Evolutionary conservation across 2,888 invertebrate genomes (phyloP), one percentile per base, ranked within the genome.

Genomic region (Incurvaria masculella): DNA sequence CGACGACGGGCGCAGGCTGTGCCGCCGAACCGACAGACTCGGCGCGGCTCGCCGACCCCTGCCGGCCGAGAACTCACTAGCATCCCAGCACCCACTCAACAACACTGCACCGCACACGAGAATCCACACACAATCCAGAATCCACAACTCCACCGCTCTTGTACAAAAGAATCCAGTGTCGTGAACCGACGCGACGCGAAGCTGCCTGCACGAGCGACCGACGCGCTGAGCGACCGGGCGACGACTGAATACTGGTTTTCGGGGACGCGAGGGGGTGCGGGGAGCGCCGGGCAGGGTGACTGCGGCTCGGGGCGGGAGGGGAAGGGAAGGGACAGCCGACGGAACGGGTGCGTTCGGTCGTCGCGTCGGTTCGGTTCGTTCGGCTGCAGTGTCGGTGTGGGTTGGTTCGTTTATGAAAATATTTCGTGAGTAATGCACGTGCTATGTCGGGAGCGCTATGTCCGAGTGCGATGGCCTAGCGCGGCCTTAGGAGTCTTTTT

Each of bases 391-490:
- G n/a, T n/a, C 5, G 40, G n/a, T 39, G 16, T n/a, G 40, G 16
- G 14, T 39, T 39, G 6, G 16, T 39, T 39, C 17, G 71, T 75
- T 75, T 76, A 76, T 78, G 78, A 76, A 78, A 76, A 78, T 78
- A 78, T 78, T 76, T 78, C 68, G 78, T 78, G 78, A 76, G 76
- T 76, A 76, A 78, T 76, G 74, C 78, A 76, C 78, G 75, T 76
- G 78, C 72, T 74, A 74, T 76, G 72, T 66, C 61, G 61, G 33
- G 33, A 33, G 74, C 78, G 76, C 78, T 74, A 76, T 76, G 61
- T 38, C 58, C 56, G 70, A 73, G 73, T 71, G 73, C 75, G 74
- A 69, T 73, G 75, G 69, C 74, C 75, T 72, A 73, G 64, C 66
- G 63, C 72, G 72, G 66, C 74, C 73, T 73, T 68, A 63, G 45